Evolutionary conservation across 2,797 vertebrate species (phyloP).

Genomic region (Phalanger gymnotis): DNA sequence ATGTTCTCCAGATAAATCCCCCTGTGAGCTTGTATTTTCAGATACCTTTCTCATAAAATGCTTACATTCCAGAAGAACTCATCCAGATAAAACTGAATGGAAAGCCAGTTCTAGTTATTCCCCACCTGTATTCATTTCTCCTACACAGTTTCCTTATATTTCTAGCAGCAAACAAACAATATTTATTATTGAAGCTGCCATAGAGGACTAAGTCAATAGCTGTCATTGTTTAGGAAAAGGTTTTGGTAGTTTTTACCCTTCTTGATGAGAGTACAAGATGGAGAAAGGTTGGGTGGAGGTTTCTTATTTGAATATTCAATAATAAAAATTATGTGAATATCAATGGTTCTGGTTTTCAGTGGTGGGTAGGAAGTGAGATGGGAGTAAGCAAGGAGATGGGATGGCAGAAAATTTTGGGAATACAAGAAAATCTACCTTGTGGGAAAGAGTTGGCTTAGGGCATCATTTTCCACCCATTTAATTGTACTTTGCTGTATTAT

Average conservation of each 20-base stretch:
- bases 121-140: neutral
- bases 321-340: neutral
- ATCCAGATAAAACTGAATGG: conserved; percentile 34
- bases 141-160: conserved; percentile 18
- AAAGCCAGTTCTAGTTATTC: conserved; percentile 40
- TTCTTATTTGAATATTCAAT: neutral
- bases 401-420: neutral
- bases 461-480: neutral
- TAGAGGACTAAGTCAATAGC: neutral
- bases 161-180: conserved; percentile 17
- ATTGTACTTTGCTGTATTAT: neutral
- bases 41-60: conserved; percentile 46
- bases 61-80: conserved; percentile 60
- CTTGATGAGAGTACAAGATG: neutral
- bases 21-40: conserved; percentile 36
- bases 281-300: neutral
- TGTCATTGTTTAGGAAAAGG: conserved; percentile 9
- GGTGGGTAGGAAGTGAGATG: neutral
- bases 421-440: neutral
- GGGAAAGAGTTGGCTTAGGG: neutral
- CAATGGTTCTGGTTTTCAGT: neutral
- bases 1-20: conserved; percentile 58
- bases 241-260: neutral
- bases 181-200: neutral
- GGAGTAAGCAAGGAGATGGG: neutral